Evolutionary conservation across 2,113 vertebrate species (phyloP).

Genomic region (Eulemur rufifrons): DNA sequence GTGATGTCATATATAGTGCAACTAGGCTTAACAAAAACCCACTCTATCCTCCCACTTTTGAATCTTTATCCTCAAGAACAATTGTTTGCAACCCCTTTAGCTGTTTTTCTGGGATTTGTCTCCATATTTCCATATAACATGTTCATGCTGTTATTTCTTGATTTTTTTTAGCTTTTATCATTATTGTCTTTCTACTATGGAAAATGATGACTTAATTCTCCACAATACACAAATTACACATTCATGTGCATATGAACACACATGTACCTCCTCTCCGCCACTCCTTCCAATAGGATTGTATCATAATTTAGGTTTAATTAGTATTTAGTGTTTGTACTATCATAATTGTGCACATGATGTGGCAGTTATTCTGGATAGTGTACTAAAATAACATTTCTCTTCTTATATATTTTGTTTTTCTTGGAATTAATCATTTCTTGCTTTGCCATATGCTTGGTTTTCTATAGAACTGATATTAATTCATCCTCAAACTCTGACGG

Average conservation of each 20-base stretch:
- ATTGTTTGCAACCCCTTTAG: neutral
- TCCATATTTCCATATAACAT: neutral
- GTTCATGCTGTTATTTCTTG: neutral
- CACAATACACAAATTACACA: neutral
- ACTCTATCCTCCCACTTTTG: neutral
- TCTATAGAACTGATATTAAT: neutral
- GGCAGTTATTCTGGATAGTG: neutral
- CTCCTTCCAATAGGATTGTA: neutral
- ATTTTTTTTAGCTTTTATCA: neutral
- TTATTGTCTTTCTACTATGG: neutral
- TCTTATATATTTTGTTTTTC: neutral
- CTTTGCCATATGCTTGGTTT: neutral
- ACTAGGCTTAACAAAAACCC: neutral
- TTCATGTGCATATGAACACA: neutral
- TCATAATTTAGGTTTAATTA: neutral
- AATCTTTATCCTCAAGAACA: neutral
- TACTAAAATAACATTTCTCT: neutral
- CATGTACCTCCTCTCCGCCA: no score
- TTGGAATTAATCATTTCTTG: conserved; percentile 3
- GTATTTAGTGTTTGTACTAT: neutral
- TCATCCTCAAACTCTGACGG: neutral
- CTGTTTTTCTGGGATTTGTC: neutral
- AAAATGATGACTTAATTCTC: neutral
- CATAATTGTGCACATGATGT: neutral
- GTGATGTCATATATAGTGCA: neutral